phyloP scores from a whole-genome alignment of 1,140 invertebrate genomes.

The Drosophila auraria region DNA sequence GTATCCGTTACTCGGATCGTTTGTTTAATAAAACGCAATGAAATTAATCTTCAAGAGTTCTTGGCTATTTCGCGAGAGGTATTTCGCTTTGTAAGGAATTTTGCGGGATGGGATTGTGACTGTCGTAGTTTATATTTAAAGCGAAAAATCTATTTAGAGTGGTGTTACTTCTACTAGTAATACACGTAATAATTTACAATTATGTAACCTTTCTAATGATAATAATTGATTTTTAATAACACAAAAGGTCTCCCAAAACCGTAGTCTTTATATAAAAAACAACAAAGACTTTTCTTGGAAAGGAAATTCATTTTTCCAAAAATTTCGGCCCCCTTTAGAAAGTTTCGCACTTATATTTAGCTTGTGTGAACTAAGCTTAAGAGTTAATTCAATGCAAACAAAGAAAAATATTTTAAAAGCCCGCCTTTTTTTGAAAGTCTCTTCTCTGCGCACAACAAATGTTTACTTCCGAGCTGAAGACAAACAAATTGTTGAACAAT shows the following conservation, averaged over 20 bases:
- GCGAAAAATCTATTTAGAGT: not conserved
- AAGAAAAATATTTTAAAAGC: slow-evolving; percentile 16
- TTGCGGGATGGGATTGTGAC: not conserved
- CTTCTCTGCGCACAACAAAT: slow-evolving; percentile 8
- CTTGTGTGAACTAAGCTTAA: slow-evolving; percentile 8
- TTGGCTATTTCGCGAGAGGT: slow-evolving; percentile 2
- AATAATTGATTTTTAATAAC: not conserved
- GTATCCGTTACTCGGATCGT: slow-evolving; percentile 49
- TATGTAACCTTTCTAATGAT: too few species aligned
- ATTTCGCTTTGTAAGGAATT: slow-evolving; percentile 17
- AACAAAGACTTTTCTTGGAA: not conserved
- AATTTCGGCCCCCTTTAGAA: not conserved
- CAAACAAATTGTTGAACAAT: slow-evolving; percentile 18
- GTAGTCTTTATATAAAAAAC: not conserved
- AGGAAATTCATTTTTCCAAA: slow-evolving; percentile 2
- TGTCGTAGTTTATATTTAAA: not conserved
- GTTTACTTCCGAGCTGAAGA: slow-evolving; percentile 14
- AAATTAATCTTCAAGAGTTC: slow-evolving; percentile 38
- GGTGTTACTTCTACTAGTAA: not conserved
- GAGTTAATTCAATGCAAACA: slow-evolving; percentile 15
- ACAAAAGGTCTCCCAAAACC: not conserved
- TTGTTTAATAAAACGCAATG: slow-evolving; percentile 42
- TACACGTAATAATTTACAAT: too few species aligned
- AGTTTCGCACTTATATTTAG: slow-evolving; percentile 5
- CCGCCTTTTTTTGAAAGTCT: slow-evolving; percentile 17